Evolutionary conservation across 1,140 invertebrate species (phyloP).

Genomic region (Prorops nasuta): DNA sequence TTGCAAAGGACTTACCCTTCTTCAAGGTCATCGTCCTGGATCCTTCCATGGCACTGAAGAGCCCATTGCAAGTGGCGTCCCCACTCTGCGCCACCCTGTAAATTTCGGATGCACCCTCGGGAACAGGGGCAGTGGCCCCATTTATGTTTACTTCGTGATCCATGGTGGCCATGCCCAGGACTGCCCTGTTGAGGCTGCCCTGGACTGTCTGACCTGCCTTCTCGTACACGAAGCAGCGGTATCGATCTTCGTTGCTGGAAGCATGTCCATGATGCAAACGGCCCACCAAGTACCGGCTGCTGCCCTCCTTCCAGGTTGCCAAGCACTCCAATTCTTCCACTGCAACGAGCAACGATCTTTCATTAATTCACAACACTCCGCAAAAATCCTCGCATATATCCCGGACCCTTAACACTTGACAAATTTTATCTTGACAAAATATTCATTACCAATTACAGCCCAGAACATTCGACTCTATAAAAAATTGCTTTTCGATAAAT

Average conservation of each 20-base stretch:
- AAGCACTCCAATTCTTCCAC: slow-evolving; percentile 84
- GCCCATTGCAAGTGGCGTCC: slow-evolving; percentile 83
- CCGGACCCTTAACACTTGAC: too few relatives aligned
- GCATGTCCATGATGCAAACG: slow-evolving; percentile 77
- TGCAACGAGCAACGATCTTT: slow-evolving; percentile 48
- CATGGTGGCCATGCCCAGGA: slow-evolving; percentile 39
- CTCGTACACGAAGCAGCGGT: slow-evolving; percentile 90
- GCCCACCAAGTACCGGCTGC: slow-evolving; percentile 81
- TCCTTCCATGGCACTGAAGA: slow-evolving; percentile 77
- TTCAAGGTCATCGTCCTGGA: slow-evolving; percentile 73
- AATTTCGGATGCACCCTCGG: slow-evolving; percentile 54
- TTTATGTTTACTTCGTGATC: slow-evolving; percentile 43
- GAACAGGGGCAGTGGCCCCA: slow-evolving; percentile 39
- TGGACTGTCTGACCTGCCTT: slow-evolving; percentile 57
- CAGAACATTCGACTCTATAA: too few relatives aligned
- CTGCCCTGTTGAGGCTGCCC: slow-evolving; percentile 10
- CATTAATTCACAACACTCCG: neutral
- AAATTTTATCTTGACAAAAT: too few relatives aligned
- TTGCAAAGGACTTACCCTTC: slow-evolving; percentile 57
- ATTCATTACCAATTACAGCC: too few relatives aligned
- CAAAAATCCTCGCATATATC: too few relatives aligned
- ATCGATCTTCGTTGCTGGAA: slow-evolving; percentile 86
- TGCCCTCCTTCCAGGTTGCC: slow-evolving; percentile 87
- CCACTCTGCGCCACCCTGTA: slow-evolving; percentile 83
- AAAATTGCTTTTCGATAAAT: too few relatives aligned